Percentiles rank a stretch among this genome's conserved stretches.
Evolutionary conservation across 2,797 vertebrate species (phyloP).

Genomic region (Crocidura indochinensis): DNA sequence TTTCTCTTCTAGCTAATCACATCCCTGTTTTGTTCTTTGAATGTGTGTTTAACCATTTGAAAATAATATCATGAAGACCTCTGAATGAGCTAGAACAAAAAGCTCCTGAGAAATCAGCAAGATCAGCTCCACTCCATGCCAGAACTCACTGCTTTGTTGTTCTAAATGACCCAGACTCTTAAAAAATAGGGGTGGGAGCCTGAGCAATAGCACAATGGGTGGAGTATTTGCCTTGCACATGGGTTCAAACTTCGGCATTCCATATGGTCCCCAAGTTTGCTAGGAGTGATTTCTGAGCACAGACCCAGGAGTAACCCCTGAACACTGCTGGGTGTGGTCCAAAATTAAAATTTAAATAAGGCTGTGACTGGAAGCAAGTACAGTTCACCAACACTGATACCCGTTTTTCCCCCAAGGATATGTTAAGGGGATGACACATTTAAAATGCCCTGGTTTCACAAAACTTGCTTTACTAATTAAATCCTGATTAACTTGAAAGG

Average conservation of each 20-base stretch:
- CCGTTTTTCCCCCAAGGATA: not conserved
- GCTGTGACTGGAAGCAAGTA: not conserved
- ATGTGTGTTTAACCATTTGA: not conserved
- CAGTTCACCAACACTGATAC: not conserved
- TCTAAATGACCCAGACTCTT: too few species aligned
- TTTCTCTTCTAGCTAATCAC: not conserved
- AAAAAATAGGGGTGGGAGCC: not conserved
- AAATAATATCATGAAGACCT: not conserved
- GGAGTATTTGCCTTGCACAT: too few species aligned
- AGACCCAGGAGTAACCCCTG: too few species aligned
- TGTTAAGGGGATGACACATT: slow-evolving; percentile 24
- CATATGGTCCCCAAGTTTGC: too few species aligned
- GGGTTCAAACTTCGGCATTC: too few species aligned
- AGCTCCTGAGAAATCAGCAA: not conserved
- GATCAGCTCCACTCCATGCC: not conserved
- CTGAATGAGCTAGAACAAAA: not conserved
- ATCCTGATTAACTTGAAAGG: slow-evolving; percentile 53
- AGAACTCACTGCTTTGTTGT: not conserved
- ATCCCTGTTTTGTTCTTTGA: not conserved
- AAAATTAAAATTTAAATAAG: too few species aligned
- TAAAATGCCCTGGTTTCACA: slow-evolving; percentile 39
- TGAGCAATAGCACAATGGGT: not conserved
- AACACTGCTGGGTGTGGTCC: too few species aligned
- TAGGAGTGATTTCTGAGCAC: too few species aligned
- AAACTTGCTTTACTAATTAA: slow-evolving; percentile 68